phyloP scores from a whole-genome alignment of 2,113 vertebrate genomes.

The Rhodinocichla rosea region DNA sequence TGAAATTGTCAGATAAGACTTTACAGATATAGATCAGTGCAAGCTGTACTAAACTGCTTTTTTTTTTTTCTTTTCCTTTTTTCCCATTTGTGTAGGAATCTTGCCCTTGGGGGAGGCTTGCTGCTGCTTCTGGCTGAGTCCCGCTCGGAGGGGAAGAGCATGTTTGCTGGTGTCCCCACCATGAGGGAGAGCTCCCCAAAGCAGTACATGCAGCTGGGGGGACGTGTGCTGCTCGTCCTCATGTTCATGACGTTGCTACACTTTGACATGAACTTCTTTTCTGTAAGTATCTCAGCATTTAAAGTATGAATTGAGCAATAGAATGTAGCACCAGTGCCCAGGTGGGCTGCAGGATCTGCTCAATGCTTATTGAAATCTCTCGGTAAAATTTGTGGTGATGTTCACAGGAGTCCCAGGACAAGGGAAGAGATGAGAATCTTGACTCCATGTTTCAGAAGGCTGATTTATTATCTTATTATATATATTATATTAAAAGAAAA shows the following conservation, averaged over 20 bases:
- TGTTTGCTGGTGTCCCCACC: constrained; percentile 96
- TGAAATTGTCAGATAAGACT: neutral
- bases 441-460: too few relatives aligned
- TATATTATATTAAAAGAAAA: too few relatives aligned
- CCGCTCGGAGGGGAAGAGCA: constrained; percentile 95
- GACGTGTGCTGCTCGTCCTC: constrained; percentile 90
- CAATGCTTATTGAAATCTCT: neutral
- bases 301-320: neutral
- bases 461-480: too few relatives aligned
- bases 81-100: constrained; percentile 76
- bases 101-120: constrained; percentile 93
- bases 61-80: rapidly evolving
- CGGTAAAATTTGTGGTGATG: neutral
- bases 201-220: constrained; percentile 98
- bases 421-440: too few relatives aligned
- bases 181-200: constrained; percentile 96
- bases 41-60: neutral
- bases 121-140: constrained; percentile 93
- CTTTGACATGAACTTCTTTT: constrained; percentile 92
- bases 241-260: constrained; percentile 99
- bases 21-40: neutral
- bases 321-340: neutral
- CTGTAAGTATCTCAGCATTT: constrained; percentile 75
- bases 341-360: neutral
- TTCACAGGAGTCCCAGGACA: too few relatives aligned